Conservation (phyloP, 2,888 invertebrate genomes). For the Miltochrista miniata region DNA sequence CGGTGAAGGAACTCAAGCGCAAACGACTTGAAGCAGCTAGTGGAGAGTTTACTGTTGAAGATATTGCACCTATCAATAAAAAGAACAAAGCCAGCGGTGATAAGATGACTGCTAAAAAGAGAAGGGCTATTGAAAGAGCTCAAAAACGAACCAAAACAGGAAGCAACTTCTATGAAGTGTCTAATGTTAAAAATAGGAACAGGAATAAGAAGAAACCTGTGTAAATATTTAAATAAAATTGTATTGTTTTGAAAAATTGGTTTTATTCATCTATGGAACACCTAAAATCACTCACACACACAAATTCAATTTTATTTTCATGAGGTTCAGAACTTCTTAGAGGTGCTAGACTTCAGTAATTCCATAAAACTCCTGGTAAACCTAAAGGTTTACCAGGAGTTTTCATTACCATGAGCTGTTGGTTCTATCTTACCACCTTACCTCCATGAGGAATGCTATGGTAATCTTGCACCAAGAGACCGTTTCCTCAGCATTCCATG, state of each 20-base stretch:
- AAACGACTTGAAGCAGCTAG: slow-evolving; percentile 79
- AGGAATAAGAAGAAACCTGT: slow-evolving; percentile 85
- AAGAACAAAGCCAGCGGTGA: slow-evolving; percentile 55
- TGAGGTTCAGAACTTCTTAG: no score
- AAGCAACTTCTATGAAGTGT: slow-evolving; percentile 94
- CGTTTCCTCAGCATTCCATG: no score
- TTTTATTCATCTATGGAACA: not conserved
- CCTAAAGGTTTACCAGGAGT: no score
- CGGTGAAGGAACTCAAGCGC: slow-evolving; percentile 73
- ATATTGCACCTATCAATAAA: slow-evolving; percentile 67
- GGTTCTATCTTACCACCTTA: no score
- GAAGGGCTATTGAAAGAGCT: slow-evolving; percentile 88
- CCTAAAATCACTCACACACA: no score
- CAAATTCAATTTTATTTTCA: no score
- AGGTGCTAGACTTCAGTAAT: no score
- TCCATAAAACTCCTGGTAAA: no score
- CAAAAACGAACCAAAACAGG: slow-evolving; percentile 92
- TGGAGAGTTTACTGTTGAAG: slow-evolving; percentile 81
- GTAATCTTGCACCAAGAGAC: no score
- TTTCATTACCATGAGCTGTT: no score
- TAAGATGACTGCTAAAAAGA: slow-evolving; percentile 89
- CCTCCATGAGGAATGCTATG: no score
- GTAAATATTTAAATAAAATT: slow-evolving; percentile 20
- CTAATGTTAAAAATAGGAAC: slow-evolving; percentile 95
- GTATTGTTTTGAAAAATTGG: not conserved